These are phyloP conservation scores for Caenorhabditis becei DNA, from an alignment of 2,888 invertebrate species.

Conservation along the genomic window DNA sequence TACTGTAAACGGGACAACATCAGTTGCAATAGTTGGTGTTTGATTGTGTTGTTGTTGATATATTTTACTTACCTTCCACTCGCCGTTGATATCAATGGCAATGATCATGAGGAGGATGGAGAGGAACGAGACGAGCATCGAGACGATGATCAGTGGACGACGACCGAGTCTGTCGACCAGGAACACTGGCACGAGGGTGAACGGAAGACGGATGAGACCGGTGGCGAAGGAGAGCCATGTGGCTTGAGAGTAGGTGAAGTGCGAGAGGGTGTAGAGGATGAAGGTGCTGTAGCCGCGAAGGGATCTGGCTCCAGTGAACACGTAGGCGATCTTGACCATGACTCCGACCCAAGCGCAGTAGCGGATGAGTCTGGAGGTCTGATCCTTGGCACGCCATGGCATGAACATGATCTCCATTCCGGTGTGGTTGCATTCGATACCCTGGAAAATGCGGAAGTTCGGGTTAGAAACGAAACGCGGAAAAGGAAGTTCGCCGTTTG, in stretches of 20 bases:
- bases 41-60: neutral
- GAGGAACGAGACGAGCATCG: slow-evolving; percentile 61
- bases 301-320: slow-evolving; percentile 70
- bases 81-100: slow-evolving; percentile 59
- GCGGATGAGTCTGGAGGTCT: slow-evolving; percentile 63
- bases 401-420: slow-evolving; percentile 72
- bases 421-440: slow-evolving; percentile 46
- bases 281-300: slow-evolving; percentile 70
- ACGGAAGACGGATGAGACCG: slow-evolving; percentile 67
- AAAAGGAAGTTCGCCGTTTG: slow-evolving; percentile 21
- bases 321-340: slow-evolving; percentile 73
- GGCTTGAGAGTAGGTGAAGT: slow-evolving; percentile 64
- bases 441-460: slow-evolving; percentile 1
- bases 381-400: slow-evolving; percentile 69
- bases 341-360: slow-evolving; percentile 72
- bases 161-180: slow-evolving; percentile 71
- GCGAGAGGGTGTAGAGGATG: slow-evolving; percentile 64
- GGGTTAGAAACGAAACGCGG: neutral
- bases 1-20: slow-evolving; percentile 23
- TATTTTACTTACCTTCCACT: slow-evolving; percentile 62
- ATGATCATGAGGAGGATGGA: slow-evolving; percentile 62
- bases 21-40: slow-evolving; percentile 1
- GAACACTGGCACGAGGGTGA: slow-evolving; percentile 70
- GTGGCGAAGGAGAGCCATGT: slow-evolving; percentile 63
- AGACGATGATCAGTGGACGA: slow-evolving; percentile 66